Conservation (phyloP, 2,113 vertebrate species). For the Mobula hypostoma region DNA sequence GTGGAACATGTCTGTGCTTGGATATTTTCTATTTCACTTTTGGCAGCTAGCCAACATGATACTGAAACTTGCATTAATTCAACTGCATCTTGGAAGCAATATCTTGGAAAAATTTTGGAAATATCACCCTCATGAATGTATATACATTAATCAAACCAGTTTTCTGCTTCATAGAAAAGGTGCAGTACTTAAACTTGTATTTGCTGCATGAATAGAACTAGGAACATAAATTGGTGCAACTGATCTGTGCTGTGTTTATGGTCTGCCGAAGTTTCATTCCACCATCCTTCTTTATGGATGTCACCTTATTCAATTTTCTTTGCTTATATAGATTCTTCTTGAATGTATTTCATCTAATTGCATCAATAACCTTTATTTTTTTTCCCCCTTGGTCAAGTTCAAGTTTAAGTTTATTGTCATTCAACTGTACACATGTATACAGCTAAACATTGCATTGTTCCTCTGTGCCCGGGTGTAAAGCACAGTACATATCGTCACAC, state of each 20-base stretch:
- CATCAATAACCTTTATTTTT: background rate
- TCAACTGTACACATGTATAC: no score
- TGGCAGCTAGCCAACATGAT: background rate
- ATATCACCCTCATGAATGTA: background rate
- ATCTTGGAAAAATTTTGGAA: background rate
- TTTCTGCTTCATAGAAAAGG: background rate
- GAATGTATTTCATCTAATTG: background rate
- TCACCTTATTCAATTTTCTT: background rate
- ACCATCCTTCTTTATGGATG: background rate
- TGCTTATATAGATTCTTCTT: background rate
- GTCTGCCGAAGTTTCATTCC: background rate
- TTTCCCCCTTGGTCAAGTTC: no score
- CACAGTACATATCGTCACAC: no score
- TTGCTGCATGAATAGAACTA: background rate
- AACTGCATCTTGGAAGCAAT: background rate
- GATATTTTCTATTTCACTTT: background rate
- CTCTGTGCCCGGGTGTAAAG: no score
- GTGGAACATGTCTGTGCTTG: background rate
- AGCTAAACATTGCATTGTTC: no score
- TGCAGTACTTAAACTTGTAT: background rate
- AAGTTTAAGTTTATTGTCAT: no score
- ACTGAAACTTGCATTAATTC: background rate
- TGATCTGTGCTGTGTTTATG: background rate
- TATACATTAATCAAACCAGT: background rate
- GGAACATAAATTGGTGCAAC: background rate